Evolutionary conservation across 1,140 invertebrate species (phyloP).

Genomic region (Cherax destructor): DNA sequence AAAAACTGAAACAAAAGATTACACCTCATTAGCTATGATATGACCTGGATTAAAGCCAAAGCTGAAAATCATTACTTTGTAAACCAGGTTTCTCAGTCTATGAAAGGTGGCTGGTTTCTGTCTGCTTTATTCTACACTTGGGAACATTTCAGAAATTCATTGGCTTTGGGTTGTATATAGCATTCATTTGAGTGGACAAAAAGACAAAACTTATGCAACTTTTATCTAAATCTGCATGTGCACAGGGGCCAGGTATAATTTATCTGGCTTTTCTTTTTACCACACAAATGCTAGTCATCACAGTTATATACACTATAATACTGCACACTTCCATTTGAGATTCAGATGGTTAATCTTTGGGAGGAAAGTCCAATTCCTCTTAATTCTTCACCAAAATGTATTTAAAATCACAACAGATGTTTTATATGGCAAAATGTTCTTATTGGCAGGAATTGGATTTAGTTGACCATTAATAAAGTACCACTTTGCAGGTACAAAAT

Average conservation of each 20-base stretch:
- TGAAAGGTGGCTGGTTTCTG: constrained; percentile 66
- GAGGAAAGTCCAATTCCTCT: background rate
- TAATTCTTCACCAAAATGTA: background rate
- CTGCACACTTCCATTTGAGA: background rate
- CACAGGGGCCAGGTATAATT: constrained; percentile 2
- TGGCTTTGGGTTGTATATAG: constrained; percentile 11
- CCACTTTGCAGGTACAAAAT: too few species aligned
- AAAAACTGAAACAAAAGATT: constrained; percentile 16
- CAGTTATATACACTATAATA: background rate
- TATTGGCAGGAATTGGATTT: constrained; percentile 8
- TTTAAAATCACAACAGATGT: background rate
- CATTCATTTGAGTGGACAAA: constrained; percentile 46
- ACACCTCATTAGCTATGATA: constrained; percentile 37
- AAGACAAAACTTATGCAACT: background rate
- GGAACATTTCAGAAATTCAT: constrained; percentile 27
- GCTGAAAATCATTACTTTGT: background rate
- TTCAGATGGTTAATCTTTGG: background rate
- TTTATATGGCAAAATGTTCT: constrained; percentile 29
- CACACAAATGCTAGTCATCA: background rate
- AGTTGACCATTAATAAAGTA: background rate
- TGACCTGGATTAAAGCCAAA: constrained; percentile 30
- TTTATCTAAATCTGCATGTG: constrained; percentile 5
- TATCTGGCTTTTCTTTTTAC: background rate
- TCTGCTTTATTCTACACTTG: constrained; percentile 61
- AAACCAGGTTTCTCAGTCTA: constrained; percentile 68